A percentile compares a stretch with the other conserved stretches of the same genome.
Evolutionary conservation across 2,113 vertebrate genomes (phyloP).

Genomic region (Anhinga rufa): DNA sequence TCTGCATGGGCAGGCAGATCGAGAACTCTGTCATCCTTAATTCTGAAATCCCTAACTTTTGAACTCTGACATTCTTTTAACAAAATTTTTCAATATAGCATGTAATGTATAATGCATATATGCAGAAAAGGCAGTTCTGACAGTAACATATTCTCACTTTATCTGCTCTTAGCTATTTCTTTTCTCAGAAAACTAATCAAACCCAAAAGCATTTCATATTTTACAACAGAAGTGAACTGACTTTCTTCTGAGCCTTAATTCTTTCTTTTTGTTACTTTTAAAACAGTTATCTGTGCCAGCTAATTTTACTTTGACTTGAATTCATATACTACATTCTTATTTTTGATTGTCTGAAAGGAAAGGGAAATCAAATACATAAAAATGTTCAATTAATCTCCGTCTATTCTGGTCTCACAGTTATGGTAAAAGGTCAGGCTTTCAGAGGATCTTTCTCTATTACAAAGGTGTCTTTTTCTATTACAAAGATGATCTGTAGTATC

Average conservation of each 20-base stretch:
- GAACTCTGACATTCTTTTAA: slow-evolving; percentile 23
- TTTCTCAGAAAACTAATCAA: slow-evolving; percentile 19
- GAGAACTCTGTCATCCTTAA: background rate
- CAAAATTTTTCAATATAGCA: background rate
- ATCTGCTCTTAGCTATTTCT: background rate
- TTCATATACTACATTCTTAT: background rate
- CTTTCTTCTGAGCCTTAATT: background rate
- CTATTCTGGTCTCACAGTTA: background rate
- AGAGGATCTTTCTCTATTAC: background rate
- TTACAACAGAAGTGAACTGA: background rate
- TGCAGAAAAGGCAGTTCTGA: slow-evolving; percentile 6
- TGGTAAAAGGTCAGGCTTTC: background rate
- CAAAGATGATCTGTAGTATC: background rate
- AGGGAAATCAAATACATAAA: background rate
- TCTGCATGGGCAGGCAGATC: background rate
- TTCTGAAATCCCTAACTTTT: slow-evolving; percentile 11
- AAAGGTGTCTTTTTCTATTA: background rate
- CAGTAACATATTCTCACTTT: background rate
- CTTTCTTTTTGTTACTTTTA: background rate
- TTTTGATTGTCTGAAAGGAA: background rate
- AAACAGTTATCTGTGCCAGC: background rate
- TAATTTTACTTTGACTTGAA: background rate
- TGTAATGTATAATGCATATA: slow-evolving; percentile 28
- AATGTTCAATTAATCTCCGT: background rate
- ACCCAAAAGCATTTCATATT: background rate